Evolutionary conservation across 2,113 vertebrate genomes (phyloP), one percentile per base, ranked within the genome.

Genomic region (Solea solea): DNA sequence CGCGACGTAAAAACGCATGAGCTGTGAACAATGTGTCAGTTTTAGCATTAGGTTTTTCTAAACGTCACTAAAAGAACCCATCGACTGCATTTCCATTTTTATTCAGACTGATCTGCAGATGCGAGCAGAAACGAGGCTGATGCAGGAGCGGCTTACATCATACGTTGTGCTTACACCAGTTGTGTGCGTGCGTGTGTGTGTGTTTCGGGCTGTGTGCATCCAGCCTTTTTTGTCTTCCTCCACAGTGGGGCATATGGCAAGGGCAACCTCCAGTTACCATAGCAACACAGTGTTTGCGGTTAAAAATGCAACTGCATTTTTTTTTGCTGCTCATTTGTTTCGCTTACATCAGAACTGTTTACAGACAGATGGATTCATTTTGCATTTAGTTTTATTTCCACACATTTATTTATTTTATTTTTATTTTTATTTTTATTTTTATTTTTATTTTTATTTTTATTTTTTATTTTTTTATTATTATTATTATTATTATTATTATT

Each of bases 211-310:
- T 76, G 73, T 68, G 58, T 27, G 69, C 67, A 64, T 69, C 56
- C 72, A 69, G 56, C 53, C 56, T 11, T 41, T 34, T 45, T 55
- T 39, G 27, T 8, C 54, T 46, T 61, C 59, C 61, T 62, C 65
- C 64, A 27, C 70, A 61, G 56, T 76, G 83, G 81, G 90, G 71
- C 91, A 94, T 91, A 92, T 91, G 90, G 89, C 50, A 57, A 55
- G 69, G 81, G 64, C 61, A 66, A 66, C 78, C 78, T 78, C 74
- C 60, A n/a, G 88, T 93, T 81, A 58, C 93, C 89, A 92, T 93
- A 72, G 90, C 77, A 90, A 94, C 91, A 69, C 72, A 80, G 83
- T 84, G 72, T 89, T 82, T 91, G 79, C 65, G 63, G 64, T 72
- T 86, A 70, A 74, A 84, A 65, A 83, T 78, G 42, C 76, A 59